Base-by-base conservation (phyloP, 2,888 invertebrate genomes). In the Gastrophysa polygoni region DNA sequence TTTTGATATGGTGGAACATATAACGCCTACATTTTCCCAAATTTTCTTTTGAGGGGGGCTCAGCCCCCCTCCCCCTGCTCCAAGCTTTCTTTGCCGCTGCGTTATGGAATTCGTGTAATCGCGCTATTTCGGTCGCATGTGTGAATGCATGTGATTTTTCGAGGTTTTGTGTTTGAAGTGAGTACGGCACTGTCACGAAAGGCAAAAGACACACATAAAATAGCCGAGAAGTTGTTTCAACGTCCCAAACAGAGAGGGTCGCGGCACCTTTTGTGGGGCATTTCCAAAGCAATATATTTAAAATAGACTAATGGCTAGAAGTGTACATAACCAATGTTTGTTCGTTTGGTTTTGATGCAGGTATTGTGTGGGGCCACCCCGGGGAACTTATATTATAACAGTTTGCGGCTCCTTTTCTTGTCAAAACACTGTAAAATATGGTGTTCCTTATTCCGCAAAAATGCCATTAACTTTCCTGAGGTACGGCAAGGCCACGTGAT, bases 291-390 rank as follows among this genome's bases (percentile, higher is more conserved):
- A 74, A 78, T 77, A 78, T 77, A 78, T 78, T 78, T 78, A 76
- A 75, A 79, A 77, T 65, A 61, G 64, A 61, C 67, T 67, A 67
- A 67, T 67, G 65, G 64, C 44, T 63, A 50, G 74, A 76, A 78
- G 76, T 79, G 77, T 78, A 79, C 78, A 78, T 73, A 78, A 76
- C 71, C 63, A 71, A 75, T 76, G 73, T 77, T 76, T 77, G 77
- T 71, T 73, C 74, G 76, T 73, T 75, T 68, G 74, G 72, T 74
- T 73, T 74, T 75, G 73, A 59, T 59, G 75, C 74, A 73, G 77
- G 77, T 75, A 76, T 76, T 77, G 74, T 76, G 71, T 71, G 64
- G 73, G 73, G 72, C 75, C 76, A 74, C 77, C 77, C 76, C 70
- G 67, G 71, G 74, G 74, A 73, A 29, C 58, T 64, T 62, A 56